phyloP scores from a whole-genome alignment of 2,113 vertebrate species.

The Pterophyllum scalare region DNA sequence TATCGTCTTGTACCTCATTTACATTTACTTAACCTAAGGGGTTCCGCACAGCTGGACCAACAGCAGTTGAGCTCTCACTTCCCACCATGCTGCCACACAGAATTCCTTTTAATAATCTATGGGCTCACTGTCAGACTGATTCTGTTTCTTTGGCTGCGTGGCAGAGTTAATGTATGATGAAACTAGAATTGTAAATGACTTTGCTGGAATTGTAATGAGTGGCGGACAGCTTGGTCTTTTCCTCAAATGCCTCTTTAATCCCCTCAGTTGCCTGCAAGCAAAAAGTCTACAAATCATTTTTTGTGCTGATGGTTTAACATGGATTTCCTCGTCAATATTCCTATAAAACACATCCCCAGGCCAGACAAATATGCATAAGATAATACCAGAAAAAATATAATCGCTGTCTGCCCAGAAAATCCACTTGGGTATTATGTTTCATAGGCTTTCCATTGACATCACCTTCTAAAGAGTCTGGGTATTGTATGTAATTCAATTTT shows the following conservation, averaged over 20 bases:
- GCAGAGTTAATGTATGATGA: constrained; percentile 38
- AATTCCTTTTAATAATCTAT: constrained; percentile 36
- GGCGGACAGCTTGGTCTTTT: constrained; percentile 55
- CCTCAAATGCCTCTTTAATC: constrained; percentile 72
- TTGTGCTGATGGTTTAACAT: constrained; percentile 45
- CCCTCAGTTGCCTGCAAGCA: constrained; percentile 38
- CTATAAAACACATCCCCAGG: constrained; percentile 43
- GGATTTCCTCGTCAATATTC: constrained; percentile 61
- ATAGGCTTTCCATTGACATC: constrained; percentile 18
- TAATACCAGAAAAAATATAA: constrained; percentile 46
- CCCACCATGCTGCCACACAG: not conserved
- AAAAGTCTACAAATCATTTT: constrained; percentile 48
- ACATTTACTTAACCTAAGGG: constrained; percentile 51
- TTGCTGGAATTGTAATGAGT: constrained; percentile 52
- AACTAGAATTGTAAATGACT: constrained; percentile 47
- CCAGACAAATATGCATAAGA: constrained; percentile 45
- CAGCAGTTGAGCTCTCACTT: constrained; percentile 18
- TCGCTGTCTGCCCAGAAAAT: constrained; percentile 37
- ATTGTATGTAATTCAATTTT: constrained; percentile 47
- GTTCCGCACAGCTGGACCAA: constrained; percentile 54
- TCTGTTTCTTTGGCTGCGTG: constrained; percentile 20
- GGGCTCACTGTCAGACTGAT: constrained; percentile 13
- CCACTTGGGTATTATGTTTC: constrained; percentile 32
- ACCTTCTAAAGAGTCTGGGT: constrained; percentile 1
- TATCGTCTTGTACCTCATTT: constrained; percentile 55